Evolutionary conservation across 2,113 vertebrate genomes (phyloP).

Genomic region (Sapajus apella): DNA sequence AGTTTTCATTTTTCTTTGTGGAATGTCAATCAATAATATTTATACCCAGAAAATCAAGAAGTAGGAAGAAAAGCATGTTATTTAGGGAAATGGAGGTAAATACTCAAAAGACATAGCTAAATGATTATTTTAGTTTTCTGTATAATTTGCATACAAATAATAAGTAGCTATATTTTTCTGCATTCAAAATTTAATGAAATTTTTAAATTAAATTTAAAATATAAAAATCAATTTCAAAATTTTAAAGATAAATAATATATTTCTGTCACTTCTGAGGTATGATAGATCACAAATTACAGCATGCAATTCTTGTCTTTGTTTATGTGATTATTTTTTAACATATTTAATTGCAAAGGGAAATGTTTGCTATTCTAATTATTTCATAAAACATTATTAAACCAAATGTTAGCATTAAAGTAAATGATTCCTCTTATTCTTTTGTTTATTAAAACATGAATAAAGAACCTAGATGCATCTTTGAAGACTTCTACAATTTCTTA

Average conservation of each 20-base stretch:
- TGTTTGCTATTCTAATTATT: neutral
- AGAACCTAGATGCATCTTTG: neutral
- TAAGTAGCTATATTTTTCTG: neutral
- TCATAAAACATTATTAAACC: neutral
- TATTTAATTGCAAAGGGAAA: conserved; percentile 22
- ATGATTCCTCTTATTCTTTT: neutral
- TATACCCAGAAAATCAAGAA: conserved; percentile 11
- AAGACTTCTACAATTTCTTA: conserved; percentile 15
- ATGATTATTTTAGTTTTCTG: neutral
- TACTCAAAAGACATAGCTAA: neutral
- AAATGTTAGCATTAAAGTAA: neutral
- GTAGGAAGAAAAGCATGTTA: neutral
- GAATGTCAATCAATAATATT: neutral
- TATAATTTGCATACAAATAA: neutral
- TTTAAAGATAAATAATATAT: neutral
- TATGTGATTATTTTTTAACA: neutral
- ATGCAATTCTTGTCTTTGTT: neutral
- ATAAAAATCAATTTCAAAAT: neutral
- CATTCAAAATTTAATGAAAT: neutral
- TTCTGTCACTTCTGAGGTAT: neutral
- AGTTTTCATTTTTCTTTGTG: neutral
- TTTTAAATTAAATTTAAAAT: neutral
- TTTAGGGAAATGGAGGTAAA: conserved; percentile 24
- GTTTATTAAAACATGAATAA: neutral
- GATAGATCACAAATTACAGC: neutral